These are phyloP conservation scores for Premnoplex brunnescens DNA, from an alignment of 2,797 vertebrate species.

Conservation along the genomic window DNA sequence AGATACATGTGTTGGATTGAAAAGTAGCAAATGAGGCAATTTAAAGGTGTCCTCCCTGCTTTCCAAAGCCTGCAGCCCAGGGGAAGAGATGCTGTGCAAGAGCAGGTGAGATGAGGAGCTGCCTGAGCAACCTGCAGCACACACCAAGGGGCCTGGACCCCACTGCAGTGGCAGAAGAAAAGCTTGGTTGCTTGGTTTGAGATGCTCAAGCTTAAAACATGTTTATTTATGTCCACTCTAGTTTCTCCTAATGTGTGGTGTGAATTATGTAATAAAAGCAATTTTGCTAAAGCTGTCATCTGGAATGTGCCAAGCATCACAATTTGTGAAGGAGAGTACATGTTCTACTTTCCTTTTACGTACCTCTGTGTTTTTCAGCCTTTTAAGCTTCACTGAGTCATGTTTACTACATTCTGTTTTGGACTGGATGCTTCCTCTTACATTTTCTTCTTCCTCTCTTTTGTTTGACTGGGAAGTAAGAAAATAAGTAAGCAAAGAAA, in stretches of 20 bases:
- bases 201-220: background rate
- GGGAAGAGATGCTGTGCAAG: background rate
- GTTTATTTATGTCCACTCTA: background rate
- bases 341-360: background rate
- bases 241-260: background rate
- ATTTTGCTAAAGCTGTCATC: background rate
- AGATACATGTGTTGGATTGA: background rate
- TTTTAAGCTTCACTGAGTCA: background rate
- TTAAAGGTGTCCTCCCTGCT: background rate
- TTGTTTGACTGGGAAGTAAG: background rate
- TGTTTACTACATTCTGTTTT: background rate
- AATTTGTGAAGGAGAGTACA: background rate
- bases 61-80: background rate
- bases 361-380: background rate
- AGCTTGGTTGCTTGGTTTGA: background rate
- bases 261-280: background rate
- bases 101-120: background rate
- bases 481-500: background rate
- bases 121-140: background rate
- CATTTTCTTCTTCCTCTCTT: background rate
- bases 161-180: background rate
- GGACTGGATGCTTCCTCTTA: background rate
- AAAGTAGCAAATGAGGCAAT: constrained; percentile 12
- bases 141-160: background rate
- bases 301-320: background rate